Evolutionary conservation across 92 coral and sea anemone species (phyloP).

Genomic region (Hydrozoanthus gracilis): DNA sequence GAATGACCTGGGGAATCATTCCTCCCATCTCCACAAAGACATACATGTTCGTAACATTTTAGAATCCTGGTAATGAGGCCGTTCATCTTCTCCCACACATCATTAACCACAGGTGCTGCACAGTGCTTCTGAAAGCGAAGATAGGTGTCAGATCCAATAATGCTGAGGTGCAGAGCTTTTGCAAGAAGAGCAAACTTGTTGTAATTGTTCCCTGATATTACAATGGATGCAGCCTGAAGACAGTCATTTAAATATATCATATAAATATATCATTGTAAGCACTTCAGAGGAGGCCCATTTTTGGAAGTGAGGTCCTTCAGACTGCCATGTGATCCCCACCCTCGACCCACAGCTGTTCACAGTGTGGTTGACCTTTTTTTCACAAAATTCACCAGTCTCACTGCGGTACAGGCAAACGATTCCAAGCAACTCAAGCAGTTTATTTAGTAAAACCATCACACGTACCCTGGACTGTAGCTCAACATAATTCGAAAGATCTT

Average conservation of each 20-base stretch:
- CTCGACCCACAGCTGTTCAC: conserved; percentile 9
- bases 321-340: conserved; percentile 42
- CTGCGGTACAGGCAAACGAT: not conserved
- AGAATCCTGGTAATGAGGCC: not conserved
- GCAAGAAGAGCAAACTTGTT: conserved; percentile 49
- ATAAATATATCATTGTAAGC: not conserved
- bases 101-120: conserved; percentile 41
- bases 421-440: conserved; percentile 52
- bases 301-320: conserved; percentile 36
- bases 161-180: conserved; percentile 48
- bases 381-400: conserved; percentile 25
- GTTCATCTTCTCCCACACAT: conserved; percentile 48
- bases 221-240: conserved; percentile 41
- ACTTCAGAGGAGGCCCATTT: conserved; percentile 69
- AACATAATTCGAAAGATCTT: conserved; percentile 15
- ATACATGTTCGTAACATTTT: not conserved
- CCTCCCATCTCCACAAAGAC: conserved; percentile 13
- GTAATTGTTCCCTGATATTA: conserved; percentile 60
- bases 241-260: conserved; percentile 33
- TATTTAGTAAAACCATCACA: conserved; percentile 46
- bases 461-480: conserved; percentile 21
- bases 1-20: conserved; percentile 30
- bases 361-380: not conserved
- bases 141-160: conserved; percentile 15
- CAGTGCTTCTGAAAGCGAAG: conserved; percentile 37